phyloP scores from a whole-genome alignment of 2,797 vertebrate species.

The Falco berigora region DNA sequence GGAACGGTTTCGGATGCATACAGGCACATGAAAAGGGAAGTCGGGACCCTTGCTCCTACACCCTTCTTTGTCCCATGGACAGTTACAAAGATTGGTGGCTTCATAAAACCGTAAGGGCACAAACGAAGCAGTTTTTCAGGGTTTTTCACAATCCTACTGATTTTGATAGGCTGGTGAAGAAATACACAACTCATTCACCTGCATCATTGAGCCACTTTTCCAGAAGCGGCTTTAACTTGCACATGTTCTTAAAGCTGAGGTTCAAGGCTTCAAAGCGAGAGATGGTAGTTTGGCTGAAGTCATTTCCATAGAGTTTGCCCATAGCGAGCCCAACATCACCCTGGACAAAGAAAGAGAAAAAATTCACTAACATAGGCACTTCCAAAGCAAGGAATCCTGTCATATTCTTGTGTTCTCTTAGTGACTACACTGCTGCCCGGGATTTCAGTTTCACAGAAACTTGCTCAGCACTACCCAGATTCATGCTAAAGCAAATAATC shows the following conservation, averaged over 20 bases:
- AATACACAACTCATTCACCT: constrained; percentile 77
- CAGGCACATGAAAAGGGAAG: background rate
- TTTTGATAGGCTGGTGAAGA: constrained; percentile 18
- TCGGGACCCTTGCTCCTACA: background rate
- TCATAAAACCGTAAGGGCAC: constrained; percentile 25
- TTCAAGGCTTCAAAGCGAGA: constrained; percentile 99
- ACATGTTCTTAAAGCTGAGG: constrained; percentile 99
- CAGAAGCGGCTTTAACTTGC: constrained; percentile 98
- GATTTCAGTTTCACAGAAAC: background rate
- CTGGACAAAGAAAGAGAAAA: constrained; percentile 69
- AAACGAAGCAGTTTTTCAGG: background rate
- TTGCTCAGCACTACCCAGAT: background rate
- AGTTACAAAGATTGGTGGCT: background rate
- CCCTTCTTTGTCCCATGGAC: background rate
- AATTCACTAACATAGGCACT: constrained; percentile 48
- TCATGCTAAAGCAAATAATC: background rate
- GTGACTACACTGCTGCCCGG: background rate
- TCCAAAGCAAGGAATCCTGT: constrained; percentile 47
- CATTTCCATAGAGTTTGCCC: constrained; percentile 99
- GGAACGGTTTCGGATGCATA: background rate
- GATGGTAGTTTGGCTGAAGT: constrained; percentile 99
- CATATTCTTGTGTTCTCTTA: background rate
- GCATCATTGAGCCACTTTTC: constrained; percentile 99
- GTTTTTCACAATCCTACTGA: background rate
- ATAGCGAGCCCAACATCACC: constrained; percentile 92